Evolutionary conservation across 2,888 invertebrate genomes (phyloP).

Genomic region (Folsomia manolachei): DNA sequence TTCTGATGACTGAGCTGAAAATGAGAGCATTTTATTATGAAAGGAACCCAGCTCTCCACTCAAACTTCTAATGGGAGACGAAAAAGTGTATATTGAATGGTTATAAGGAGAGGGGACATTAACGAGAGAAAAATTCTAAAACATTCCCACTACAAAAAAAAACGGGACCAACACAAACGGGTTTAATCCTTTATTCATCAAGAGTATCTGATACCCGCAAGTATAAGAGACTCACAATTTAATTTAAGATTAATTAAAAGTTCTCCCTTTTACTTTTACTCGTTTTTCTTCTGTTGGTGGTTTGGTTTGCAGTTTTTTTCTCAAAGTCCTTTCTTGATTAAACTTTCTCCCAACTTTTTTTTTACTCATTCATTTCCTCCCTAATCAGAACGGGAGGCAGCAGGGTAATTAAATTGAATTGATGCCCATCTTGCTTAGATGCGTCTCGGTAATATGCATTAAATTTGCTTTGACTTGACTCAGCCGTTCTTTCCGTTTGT

Average conservation of each 20-base stretch:
- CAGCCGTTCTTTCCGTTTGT: no score
- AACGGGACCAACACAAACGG: constrained; percentile 4
- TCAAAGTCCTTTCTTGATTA: constrained; percentile 23
- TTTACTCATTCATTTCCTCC: constrained; percentile 10
- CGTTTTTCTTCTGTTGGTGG: constrained; percentile 11
- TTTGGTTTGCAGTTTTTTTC: constrained; percentile 23
- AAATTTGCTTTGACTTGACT: no score
- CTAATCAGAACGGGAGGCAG: constrained; percentile 41
- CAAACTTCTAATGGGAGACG: constrained; percentile 32
- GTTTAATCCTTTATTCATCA: constrained; percentile 45
- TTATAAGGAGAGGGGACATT: constrained; percentile 26
- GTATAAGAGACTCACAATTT: constrained; percentile 46
- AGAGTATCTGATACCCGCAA: constrained; percentile 32
- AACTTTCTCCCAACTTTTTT: constrained; percentile 32
- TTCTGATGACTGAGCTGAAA: constrained; percentile 8
- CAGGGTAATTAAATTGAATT: constrained; percentile 46
- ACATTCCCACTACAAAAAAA: constrained; percentile 26
- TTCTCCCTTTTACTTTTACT: constrained; percentile 31
- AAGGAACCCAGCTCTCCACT: not conserved
- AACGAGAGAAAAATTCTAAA: constrained; percentile 45
- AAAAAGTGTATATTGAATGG: constrained; percentile 30
- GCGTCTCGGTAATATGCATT: no score
- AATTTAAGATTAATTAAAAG: constrained; percentile 48
- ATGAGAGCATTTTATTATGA: constrained; percentile 8
- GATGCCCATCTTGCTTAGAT: constrained; percentile 35